A percentile compares a stretch with the other conserved stretches of the same genome.
Evolutionary conservation across 2,888 invertebrate species (phyloP).

Genomic region (Epinotia brunnichana): DNA sequence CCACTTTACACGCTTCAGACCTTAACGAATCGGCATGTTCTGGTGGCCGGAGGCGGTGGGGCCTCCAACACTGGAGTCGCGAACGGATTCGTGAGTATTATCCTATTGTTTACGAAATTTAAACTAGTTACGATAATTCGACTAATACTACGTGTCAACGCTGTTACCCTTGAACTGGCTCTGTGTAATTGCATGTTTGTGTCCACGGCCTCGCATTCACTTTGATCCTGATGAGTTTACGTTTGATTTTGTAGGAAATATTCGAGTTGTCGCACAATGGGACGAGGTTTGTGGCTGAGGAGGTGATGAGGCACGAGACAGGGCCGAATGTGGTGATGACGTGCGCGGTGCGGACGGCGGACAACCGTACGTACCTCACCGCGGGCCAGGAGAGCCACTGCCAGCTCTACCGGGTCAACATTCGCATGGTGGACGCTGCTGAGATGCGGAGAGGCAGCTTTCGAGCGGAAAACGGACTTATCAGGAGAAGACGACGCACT

Average conservation of each 20-base stretch:
- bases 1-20: slow-evolving; percentile 96
- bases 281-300: slow-evolving; percentile 91
- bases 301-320: slow-evolving; percentile 94
- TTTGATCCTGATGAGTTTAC: slow-evolving; percentile 14
- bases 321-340: slow-evolving; percentile 96
- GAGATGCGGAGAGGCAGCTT: slow-evolving; percentile 84
- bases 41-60: slow-evolving; percentile 99
- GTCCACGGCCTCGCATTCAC: slow-evolving; percentile 12
- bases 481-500: slow-evolving; percentile 76
- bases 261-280: slow-evolving; percentile 95
- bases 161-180: slow-evolving; percentile 33
- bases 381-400: slow-evolving; percentile 97
- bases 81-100: slow-evolving; percentile 95
- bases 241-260: slow-evolving; percentile 88
- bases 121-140: slow-evolving; percentile 25
- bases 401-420: slow-evolving; percentile 90
- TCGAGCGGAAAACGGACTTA: slow-evolving; percentile 77
- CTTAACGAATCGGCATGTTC: slow-evolving; percentile 94
- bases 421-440: slow-evolving; percentile 82
- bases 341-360: slow-evolving; percentile 88
- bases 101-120: slow-evolving; percentile 38
- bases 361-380: slow-evolving; percentile 90
- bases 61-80: slow-evolving; percentile 98
- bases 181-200: slow-evolving; percentile 26
- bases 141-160: slow-evolving; percentile 35